These are phyloP conservation scores for Elaphurus davidianus DNA, from an alignment of 2,113 vertebrate species.

Conservation along the genomic window DNA sequence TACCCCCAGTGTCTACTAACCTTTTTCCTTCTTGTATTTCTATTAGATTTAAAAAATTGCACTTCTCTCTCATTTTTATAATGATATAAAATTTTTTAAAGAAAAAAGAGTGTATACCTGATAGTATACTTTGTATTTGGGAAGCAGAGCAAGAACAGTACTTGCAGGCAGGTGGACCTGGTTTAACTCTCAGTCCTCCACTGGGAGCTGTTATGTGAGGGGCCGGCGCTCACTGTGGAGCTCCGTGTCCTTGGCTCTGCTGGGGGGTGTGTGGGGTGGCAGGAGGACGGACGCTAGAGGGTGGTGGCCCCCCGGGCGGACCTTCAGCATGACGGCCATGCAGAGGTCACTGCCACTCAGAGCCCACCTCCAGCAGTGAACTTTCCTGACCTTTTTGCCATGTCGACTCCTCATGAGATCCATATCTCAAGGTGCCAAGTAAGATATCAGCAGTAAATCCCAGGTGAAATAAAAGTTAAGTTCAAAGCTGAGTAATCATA, in stretches of 20 bases:
- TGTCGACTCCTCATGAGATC: not conserved
- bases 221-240: rapidly evolving
- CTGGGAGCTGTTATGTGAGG: rapidly evolving
- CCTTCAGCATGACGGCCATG: not conserved
- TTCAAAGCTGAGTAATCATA: not conserved
- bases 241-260: rapidly evolving
- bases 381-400: not conserved
- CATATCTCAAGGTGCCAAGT: not conserved
- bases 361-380: not conserved
- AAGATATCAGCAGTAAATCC: not conserved
- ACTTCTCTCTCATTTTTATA: not conserved
- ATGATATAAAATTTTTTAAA: not conserved
- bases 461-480: not conserved
- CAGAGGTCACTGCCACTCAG: too few relatives aligned
- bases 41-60: not conserved
- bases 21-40: not conserved
- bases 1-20: not conserved
- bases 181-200: not conserved
- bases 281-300: not conserved
- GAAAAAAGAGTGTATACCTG: not conserved
- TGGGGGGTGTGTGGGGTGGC: not conserved
- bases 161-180: not conserved
- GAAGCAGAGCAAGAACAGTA: not conserved
- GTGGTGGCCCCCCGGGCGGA: rapidly evolving
- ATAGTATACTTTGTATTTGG: not conserved